phyloP scores from a whole-genome alignment of 2,797 vertebrate genomes.

The Pseudochromis fuscus region DNA sequence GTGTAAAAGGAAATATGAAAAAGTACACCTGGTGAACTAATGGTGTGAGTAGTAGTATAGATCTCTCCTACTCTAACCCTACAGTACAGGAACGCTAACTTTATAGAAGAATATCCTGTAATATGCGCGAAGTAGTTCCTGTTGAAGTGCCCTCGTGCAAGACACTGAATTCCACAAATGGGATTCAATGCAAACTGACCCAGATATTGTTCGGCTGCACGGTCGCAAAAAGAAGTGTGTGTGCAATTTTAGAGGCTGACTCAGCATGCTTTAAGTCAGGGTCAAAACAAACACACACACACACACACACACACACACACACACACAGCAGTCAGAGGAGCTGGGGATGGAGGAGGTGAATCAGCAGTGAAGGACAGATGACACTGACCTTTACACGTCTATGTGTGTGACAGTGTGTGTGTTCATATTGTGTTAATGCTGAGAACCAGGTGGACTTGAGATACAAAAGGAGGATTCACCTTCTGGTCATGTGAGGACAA shows the following conservation, averaged over 20 bases:
- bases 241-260: slow-evolving; percentile 46
- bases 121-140: neutral
- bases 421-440: slow-evolving; percentile 19
- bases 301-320: neutral
- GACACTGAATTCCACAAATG: slow-evolving; percentile 9
- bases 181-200: slow-evolving; percentile 38
- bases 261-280: slow-evolving; percentile 54
- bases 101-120: neutral
- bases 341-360: slow-evolving; percentile 22
- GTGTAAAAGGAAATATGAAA: too few relatives aligned
- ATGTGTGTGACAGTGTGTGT: slow-evolving; percentile 5
- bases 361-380: slow-evolving; percentile 48
- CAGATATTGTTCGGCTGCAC: slow-evolving; percentile 51
- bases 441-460: slow-evolving; percentile 1
- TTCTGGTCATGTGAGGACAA: neutral
- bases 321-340: slow-evolving; percentile 8
- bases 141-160: slow-evolving; percentile 35
- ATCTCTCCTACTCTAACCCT: too few relatives aligned
- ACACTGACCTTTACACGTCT: slow-evolving; percentile 46
- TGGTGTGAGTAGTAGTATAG: too few relatives aligned
- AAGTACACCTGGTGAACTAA: too few relatives aligned
- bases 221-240: slow-evolving; percentile 9
- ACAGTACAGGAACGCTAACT: too few relatives aligned
- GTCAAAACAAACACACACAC: slow-evolving; percentile 39
- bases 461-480: neutral